A percentile compares a stretch with the other conserved stretches of the same genome.
Evolutionary conservation across 2,888 invertebrate species (phyloP).

Genomic region (Leptinotarsa peninsularis): DNA sequence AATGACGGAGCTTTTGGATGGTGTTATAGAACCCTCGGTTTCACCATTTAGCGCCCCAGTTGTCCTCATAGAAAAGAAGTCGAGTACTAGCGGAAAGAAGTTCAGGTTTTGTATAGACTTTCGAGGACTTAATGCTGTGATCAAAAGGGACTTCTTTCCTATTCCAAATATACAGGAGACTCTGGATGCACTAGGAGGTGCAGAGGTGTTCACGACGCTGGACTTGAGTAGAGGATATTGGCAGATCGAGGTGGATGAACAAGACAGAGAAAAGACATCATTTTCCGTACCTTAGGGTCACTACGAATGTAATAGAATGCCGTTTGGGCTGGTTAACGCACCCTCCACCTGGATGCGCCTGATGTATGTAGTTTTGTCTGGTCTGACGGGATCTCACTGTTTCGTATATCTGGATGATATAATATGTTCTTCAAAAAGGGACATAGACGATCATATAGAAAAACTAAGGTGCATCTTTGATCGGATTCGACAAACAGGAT

Average conservation of each 20-base stretch:
- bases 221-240: slow-evolving; percentile 45
- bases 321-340: slow-evolving; percentile 55
- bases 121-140: slow-evolving; percentile 38
- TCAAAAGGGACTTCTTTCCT: slow-evolving; percentile 41
- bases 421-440: slow-evolving; percentile 29
- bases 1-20: slow-evolving; percentile 9
- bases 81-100: slow-evolving; percentile 33
- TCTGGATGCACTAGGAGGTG: slow-evolving; percentile 16
- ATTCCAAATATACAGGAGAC: slow-evolving; percentile 41
- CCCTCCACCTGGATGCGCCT: slow-evolving; percentile 47
- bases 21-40: slow-evolving; percentile 46
- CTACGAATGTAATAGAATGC: slow-evolving; percentile 49
- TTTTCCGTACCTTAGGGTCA: slow-evolving; percentile 49
- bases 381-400: slow-evolving; percentile 41
- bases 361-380: slow-evolving; percentile 51
- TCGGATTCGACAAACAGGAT: slow-evolving; percentile 36
- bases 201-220: slow-evolving; percentile 24
- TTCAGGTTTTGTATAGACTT: slow-evolving; percentile 43
- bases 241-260: slow-evolving; percentile 39
- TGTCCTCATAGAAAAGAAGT: slow-evolving; percentile 52
- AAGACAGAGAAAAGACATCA: slow-evolving; percentile 44
- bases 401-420: slow-evolving; percentile 47
- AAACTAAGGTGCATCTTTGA: slow-evolving; percentile 42
- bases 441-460: slow-evolving; percentile 34
- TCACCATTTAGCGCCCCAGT: slow-evolving; percentile 58